Conservation (phyloP, 2,888 invertebrate genomes). For the Hypomecis punctinalis region DNA sequence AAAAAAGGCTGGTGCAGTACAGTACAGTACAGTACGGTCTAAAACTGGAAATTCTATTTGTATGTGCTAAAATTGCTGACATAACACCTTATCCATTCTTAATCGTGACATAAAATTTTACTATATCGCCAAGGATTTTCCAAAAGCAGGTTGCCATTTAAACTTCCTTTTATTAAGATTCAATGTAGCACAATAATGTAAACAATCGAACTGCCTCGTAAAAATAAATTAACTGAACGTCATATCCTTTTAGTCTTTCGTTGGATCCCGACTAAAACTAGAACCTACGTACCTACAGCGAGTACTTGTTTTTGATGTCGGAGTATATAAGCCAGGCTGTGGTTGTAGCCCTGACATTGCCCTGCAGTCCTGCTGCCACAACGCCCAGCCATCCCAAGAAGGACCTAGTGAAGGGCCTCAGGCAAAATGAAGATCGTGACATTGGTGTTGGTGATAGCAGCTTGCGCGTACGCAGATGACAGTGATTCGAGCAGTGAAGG, state of each 20-base stretch:
- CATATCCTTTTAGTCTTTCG: constrained; percentile 76
- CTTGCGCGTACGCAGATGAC: constrained; percentile 43
- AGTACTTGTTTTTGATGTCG: constrained; percentile 70
- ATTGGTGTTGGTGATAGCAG: constrained; percentile 51
- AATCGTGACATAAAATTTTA: neutral
- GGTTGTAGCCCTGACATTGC: constrained; percentile 80
- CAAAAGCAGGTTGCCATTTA: constrained; percentile 27
- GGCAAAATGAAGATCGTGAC: constrained; percentile 59
- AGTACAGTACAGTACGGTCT: no score
- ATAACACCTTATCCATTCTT: neutral
- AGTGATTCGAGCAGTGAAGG: constrained; percentile 37
- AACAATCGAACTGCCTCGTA: constrained; percentile 20
- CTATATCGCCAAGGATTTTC: constrained; percentile 11
- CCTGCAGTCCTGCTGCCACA: constrained; percentile 65
- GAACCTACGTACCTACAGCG: constrained; percentile 69
- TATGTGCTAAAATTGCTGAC: neutral
- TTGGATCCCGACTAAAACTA: constrained; percentile 73
- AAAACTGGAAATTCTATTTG: no score
- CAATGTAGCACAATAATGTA: constrained; percentile 19
- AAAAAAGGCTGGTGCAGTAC: no score
- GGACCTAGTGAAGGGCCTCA: constrained; percentile 30
- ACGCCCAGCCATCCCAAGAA: constrained; percentile 52
- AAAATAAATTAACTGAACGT: constrained; percentile 42
- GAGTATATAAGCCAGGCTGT: constrained; percentile 79
- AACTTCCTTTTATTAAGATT: constrained; percentile 23